Evolutionary conservation across 1,140 invertebrate genomes (phyloP).

Genomic region (Eciton burchellii): DNA sequence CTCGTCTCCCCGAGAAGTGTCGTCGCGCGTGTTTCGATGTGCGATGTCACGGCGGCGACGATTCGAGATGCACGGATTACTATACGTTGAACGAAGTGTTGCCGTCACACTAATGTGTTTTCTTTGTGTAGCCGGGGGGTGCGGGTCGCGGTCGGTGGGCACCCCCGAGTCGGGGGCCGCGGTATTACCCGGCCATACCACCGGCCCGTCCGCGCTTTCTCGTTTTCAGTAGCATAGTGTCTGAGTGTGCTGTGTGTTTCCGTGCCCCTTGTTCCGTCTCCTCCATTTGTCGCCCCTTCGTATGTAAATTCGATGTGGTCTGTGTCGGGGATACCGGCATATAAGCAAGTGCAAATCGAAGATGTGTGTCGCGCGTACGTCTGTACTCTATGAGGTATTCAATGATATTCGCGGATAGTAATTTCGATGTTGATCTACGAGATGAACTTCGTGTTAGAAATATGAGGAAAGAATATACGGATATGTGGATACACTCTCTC

Average conservation of each 20-base stretch:
- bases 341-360: no score
- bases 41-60: slow-evolving; percentile 58
- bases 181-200: slow-evolving; percentile 41
- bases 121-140: slow-evolving; percentile 33
- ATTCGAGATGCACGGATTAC: slow-evolving; percentile 56
- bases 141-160: slow-evolving; percentile 44
- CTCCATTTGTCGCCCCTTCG: background rate
- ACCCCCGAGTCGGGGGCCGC: slow-evolving; percentile 26
- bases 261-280: background rate
- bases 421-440: no score
- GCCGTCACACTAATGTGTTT: slow-evolving; percentile 53
- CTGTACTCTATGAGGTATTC: no score
- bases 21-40: slow-evolving; percentile 5
- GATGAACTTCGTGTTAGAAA: no score
- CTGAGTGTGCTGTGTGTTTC: slow-evolving; percentile 80
- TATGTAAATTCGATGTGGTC: slow-evolving; percentile 8
- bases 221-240: slow-evolving; percentile 69
- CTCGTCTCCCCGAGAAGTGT: slow-evolving; percentile 26
- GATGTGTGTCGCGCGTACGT: no score
- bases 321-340: background rate
- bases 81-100: slow-evolving; percentile 52
- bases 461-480: no score
- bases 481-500: no score
- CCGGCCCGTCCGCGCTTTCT: slow-evolving; percentile 28
- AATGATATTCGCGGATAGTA: no score